A percentile compares a stretch with the other conserved stretches of the same genome.
Evolutionary conservation across 2,797 vertebrate species (phyloP).

Genomic region (Scolopax rusticola): DNA sequence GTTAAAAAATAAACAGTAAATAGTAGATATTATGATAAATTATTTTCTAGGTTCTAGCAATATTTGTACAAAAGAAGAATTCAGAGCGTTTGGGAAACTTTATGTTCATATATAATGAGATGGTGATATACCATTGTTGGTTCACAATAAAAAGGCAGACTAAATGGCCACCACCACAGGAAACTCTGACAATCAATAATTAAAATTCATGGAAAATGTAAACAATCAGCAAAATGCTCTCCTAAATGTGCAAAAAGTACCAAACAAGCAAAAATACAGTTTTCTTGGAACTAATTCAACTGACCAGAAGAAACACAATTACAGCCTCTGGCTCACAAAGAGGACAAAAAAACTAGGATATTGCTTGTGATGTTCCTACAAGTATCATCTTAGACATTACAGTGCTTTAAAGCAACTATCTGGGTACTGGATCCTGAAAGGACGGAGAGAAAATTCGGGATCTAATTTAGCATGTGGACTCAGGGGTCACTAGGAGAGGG

Average conservation of each 20-base stretch:
- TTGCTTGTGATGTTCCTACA: background rate
- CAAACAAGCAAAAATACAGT: background rate
- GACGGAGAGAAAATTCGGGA: background rate
- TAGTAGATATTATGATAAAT: background rate
- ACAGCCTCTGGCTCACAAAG: background rate
- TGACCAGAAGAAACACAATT: background rate
- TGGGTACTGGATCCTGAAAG: background rate
- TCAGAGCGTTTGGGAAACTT: background rate
- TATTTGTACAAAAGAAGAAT: background rate
- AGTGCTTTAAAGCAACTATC: background rate
- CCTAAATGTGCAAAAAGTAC: background rate
- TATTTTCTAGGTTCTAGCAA: background rate
- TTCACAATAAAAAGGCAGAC: background rate
- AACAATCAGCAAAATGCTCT: background rate
- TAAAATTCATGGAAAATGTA: background rate
- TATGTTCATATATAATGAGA: background rate
- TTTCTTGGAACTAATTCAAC: background rate
- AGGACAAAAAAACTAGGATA: background rate
- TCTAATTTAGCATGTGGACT: background rate
- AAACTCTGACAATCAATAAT: background rate
- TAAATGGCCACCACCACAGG: background rate
- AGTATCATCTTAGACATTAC: background rate
- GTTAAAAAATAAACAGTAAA: background rate
- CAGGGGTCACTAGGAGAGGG: background rate
- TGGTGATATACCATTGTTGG: background rate